Base-by-base conservation (phyloP, 1,140 invertebrate genomes). In the Nixonia krombeini region DNA sequence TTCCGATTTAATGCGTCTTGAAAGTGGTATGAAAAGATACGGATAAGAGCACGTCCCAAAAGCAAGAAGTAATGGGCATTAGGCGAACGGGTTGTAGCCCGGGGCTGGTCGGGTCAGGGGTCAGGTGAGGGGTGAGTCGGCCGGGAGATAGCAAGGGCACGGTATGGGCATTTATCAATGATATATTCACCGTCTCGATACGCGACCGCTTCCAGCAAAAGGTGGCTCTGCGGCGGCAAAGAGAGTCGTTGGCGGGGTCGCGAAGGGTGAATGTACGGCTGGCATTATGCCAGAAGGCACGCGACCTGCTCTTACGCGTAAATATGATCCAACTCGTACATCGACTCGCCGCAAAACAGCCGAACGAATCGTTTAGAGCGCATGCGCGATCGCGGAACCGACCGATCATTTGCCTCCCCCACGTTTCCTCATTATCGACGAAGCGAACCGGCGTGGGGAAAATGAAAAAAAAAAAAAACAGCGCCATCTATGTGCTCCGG, bases 131-230 rank as follows among this genome's bases (percentile, higher is more conserved):
- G 17, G 8, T 8, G 46, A 50, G 46, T 56, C 21, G 38, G n/a
- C 41, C 50, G 56, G 58, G 70, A 75, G 76, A 78, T 78, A 78
- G 68, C 45, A 62, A 72, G 52, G 69, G 61, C 55, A 61, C 66
- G 73, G 64, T 70, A 72, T 73, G 70, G 69, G 65, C 72, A 73
- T 80, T 81, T 81, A 80, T 80, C 79, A 80, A 78, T 79, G 76
- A 80, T 78, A 79, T 80, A 81, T 71, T 72, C 64, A 66, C 59
- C 45, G 70, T 64, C 70, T 73, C 63, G 51, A 68, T 70, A 70
- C 57, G 46, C 65, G 69, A 72, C 45, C 29, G 63, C 50, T 56
- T 29, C 26, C 28, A 55, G 50, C 65, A 52, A 47, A 61, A 41
- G 68, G 44, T 51, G 51, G 41, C 40, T 64, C 38, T 25, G 49